Evolutionary conservation across 2,113 vertebrate genomes (phyloP).

Genomic region (Pteropus alecto): DNA sequence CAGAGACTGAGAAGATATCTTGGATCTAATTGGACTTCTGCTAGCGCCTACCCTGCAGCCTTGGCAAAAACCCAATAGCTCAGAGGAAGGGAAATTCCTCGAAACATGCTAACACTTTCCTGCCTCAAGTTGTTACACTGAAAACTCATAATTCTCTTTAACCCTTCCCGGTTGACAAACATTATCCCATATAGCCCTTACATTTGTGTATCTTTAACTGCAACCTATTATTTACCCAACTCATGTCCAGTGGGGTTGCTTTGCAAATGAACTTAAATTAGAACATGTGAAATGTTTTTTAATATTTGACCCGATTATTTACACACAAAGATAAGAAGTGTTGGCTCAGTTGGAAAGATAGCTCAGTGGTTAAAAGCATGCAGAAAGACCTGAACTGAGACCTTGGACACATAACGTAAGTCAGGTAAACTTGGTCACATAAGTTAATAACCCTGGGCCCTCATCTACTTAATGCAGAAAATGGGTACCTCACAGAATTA

Average conservation of each 20-base stretch:
- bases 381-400: background rate
- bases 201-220: background rate
- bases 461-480: background rate
- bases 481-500: background rate
- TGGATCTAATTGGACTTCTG: constrained; percentile 52
- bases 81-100: constrained; percentile 46
- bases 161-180: constrained; percentile 12
- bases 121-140: constrained; percentile 15
- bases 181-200: background rate
- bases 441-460: background rate
- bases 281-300: background rate
- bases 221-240: background rate
- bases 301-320: background rate
- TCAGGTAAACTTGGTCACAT: background rate
- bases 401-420: background rate
- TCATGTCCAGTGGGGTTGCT: background rate
- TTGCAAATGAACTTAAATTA: constrained; percentile 13
- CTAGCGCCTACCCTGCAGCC: constrained; percentile 30
- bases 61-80: constrained; percentile 45
- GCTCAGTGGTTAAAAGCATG: background rate
- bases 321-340: background rate
- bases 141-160: constrained; percentile 35
- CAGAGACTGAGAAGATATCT: constrained; percentile 35
- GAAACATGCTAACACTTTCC: constrained; percentile 26
- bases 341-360: background rate